Evolutionary conservation across 1,140 invertebrate species (phyloP), one percentile per base, ranked within the genome.

Genomic region (Heliconius nattereri): DNA sequence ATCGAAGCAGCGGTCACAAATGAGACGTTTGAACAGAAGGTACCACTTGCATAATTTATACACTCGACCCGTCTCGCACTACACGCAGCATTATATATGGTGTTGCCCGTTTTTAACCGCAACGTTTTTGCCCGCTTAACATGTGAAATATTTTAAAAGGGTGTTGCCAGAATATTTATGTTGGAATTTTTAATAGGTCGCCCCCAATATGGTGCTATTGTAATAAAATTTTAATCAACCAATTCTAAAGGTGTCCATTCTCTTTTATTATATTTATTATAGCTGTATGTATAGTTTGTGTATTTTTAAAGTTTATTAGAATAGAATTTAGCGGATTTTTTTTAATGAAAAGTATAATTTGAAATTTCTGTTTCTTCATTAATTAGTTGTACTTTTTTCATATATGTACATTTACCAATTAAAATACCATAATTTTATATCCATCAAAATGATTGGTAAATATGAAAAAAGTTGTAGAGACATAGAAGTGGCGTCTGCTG

Each of bases 41-140:
- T 86, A 86, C 84, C 79, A 87, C 83, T 86, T 86, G 85, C 83
- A 89, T 89, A 86, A 90, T 88, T 89, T 89, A 90, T 90, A 79
- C 83, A 85, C 76, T 78, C 78, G 54, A 80, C 76, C 78, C 78
- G 73, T 86, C 84, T 82, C 83, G 75, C 78, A 84, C 83, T 72
- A 75, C 83, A 81, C 76, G 71, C 78, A 79, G 78, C 82, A 75
- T 84, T 81, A 84, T 84, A 81, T 75, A 84, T 83, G 73, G 79
- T 75, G 75, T 80, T 78, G 78, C 78, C 75, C 52, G 81, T 78
- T 78, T 83, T 78, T 78, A 79, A 79, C 78, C 73, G 81, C 81
- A 83, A 83, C 74, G 80, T 83, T 76, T 78, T 73, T 78, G 71
- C 72, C 70, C 20, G 76, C 70, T 72, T 78, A 78, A 78, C 23